Base-by-base conservation (phyloP, 2,888 invertebrate genomes). In the Nomada hirtipes region DNA sequence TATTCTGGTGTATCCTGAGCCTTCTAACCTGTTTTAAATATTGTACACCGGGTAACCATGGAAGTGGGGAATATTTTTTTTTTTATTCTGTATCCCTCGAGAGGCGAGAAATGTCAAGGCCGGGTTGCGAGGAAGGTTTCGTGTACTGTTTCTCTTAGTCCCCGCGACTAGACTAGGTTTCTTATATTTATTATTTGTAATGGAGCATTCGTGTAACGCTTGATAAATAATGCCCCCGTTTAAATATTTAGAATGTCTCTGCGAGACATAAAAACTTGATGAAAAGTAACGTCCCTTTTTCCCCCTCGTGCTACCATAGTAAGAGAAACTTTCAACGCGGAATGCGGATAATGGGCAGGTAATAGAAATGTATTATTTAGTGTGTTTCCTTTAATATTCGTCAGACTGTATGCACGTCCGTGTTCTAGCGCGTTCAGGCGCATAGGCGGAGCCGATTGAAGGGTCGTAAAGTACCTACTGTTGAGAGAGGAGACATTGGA, bases 201-300 rank as follows among this genome's bases (percentile, higher is more conserved):
- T 59, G 61, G 55, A 52, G 20, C 68, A 23, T 76, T 57, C 47
- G 7, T 20, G 20, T 76, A 57, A 78, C 29, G 55, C 9, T 20
- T n/a, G 75, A 69, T 68, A 70, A 76, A 79, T 71, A 65, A 67
- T 79, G 71, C 15, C n/a, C 10, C 15, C 55, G 13, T 71, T 77
- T 65, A 61, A 71, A 67, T 71, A 67, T 71, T 77, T 50, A 71
- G 47, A 59, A n/a, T 61, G 11, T 42, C 26, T 9, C 55, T 29
- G 42, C 26, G n/a, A 18, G 53, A 7, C 4, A n/a, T n/a, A 13
- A 53, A 4, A 23, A 13, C 4, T 7, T n/a, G 73, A 29, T 65
- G 47, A 73, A 57, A 64, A 20, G 15, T 3, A 18, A 36, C 11
- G 23, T 9, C 3, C 4, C 9, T 4, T 10, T 13, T 10, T 18